phyloP scores from a whole-genome alignment of 2,113 vertebrate genomes.

The Dasypus novemcinctus region DNA sequence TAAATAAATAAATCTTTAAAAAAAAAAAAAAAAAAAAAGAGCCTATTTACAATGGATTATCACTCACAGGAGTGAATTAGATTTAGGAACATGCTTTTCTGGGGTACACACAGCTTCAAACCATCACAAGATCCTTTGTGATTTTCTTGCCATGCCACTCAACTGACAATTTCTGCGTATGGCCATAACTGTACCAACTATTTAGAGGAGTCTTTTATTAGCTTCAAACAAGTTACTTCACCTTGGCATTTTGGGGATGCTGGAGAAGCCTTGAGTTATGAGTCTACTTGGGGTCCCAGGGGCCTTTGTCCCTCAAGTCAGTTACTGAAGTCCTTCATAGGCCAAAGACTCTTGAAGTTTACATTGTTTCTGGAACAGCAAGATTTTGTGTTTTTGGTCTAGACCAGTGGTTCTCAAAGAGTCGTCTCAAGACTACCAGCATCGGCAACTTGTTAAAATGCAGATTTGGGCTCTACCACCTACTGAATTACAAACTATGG shows the following conservation, averaged over 20 bases:
- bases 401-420: neutral
- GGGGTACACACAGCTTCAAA: too few species aligned
- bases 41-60: too few species aligned
- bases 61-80: too few species aligned
- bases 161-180: neutral
- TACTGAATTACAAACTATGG: too few species aligned
- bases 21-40: too few species aligned
- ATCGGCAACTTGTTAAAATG: neutral
- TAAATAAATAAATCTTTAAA: too few species aligned
- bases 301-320: neutral
- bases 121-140: too few species aligned
- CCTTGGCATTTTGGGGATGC: neutral
- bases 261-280: neutral
- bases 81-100: too few species aligned
- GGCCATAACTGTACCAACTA: neutral
- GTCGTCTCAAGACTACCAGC: neutral
- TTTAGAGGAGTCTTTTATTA: neutral
- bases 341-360: neutral
- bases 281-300: neutral
- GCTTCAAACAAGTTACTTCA: neutral
- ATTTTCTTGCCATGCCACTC: neutral
- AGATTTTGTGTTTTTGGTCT: neutral
- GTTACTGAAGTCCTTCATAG: neutral
- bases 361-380: neutral
- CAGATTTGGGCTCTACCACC: neutral